These are phyloP conservation scores for Lasioglossum baleicum DNA, from an alignment of 1,140 invertebrate species.

Conservation along the genomic window DNA sequence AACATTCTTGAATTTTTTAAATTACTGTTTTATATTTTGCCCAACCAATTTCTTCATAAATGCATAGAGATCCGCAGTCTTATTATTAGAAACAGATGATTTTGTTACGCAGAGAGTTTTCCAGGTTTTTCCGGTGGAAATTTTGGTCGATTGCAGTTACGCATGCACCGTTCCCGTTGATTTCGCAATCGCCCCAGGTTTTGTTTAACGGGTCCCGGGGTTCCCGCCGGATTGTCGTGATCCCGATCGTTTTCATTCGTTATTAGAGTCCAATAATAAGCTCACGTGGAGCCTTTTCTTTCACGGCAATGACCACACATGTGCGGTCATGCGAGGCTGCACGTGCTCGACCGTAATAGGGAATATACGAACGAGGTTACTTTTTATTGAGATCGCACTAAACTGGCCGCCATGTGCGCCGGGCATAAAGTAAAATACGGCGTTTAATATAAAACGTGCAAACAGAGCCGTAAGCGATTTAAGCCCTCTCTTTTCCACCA, in stretches of 20 bases:
- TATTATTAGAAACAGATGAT: no score
- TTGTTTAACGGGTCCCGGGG: neutral
- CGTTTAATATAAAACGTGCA: constrained; percentile 48
- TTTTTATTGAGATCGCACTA: constrained; percentile 56
- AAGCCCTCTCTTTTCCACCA: neutral
- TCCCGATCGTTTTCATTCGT: constrained; percentile 8
- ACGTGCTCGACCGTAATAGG: constrained; percentile 32
- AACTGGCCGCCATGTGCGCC: constrained; percentile 34
- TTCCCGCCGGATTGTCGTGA: neutral
- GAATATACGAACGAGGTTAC: constrained; percentile 40
- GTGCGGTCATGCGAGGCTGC: constrained; percentile 34
- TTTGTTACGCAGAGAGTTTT: no score
- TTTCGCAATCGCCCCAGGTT: no score
- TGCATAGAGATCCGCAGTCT: no score
- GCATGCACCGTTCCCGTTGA: no score
- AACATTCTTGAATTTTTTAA: no score
- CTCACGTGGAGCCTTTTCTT: neutral
- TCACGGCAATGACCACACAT: constrained; percentile 31
- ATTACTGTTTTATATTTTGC: no score
- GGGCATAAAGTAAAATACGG: constrained; percentile 40
- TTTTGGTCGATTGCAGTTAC: no score
- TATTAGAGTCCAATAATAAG: constrained; percentile 30
- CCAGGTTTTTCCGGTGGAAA: no score
- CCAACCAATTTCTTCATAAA: no score
- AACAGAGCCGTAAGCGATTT: constrained; percentile 12